These are phyloP conservation scores for Eumeta japonica DNA, from an alignment of 1,140 invertebrate species.

Conservation along the genomic window DNA sequence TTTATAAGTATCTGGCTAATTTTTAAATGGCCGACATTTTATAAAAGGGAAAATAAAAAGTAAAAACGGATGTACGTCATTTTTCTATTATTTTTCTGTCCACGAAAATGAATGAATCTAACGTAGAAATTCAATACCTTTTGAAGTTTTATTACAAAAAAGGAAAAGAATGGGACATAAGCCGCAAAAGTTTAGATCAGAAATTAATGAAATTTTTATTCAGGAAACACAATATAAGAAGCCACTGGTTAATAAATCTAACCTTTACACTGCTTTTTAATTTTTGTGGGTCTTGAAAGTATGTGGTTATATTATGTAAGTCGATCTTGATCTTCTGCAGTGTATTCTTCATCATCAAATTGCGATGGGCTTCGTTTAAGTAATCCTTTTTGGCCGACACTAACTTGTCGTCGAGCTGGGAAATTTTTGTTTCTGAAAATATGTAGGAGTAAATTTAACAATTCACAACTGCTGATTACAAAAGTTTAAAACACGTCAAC, in stretches of 20 bases:
- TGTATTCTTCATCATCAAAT: slow-evolving; percentile 65
- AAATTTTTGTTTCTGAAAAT: slow-evolving; percentile 69
- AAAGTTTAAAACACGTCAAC: not conserved
- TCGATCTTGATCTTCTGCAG: slow-evolving; percentile 77
- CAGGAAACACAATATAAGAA: not conserved
- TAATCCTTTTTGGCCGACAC: slow-evolving; percentile 67
- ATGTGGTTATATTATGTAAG: slow-evolving; percentile 71
- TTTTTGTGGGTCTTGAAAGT: slow-evolving; percentile 73
- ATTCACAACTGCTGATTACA: not conserved
- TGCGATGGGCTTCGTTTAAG: slow-evolving; percentile 64
- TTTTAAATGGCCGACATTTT: too few relatives aligned
- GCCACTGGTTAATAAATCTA: slow-evolving; percentile 12
- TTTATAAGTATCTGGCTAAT: too few relatives aligned
- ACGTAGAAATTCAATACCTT: too few relatives aligned
- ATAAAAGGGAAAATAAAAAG: too few relatives aligned
- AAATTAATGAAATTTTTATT: slow-evolving; percentile 25
- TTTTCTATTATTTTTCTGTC: too few relatives aligned
- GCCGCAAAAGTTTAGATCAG: too few relatives aligned
- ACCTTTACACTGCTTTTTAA: slow-evolving; percentile 77
- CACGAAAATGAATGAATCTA: too few relatives aligned
- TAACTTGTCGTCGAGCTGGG: slow-evolving; percentile 75
- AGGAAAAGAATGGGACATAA: too few relatives aligned
- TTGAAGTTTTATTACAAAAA: too few relatives aligned
- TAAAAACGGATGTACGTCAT: too few relatives aligned
- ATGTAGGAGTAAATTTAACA: slow-evolving; percentile 11